Evolutionary conservation across 1,140 invertebrate species (phyloP).

Genomic region (Solenopsis invicta): DNA sequence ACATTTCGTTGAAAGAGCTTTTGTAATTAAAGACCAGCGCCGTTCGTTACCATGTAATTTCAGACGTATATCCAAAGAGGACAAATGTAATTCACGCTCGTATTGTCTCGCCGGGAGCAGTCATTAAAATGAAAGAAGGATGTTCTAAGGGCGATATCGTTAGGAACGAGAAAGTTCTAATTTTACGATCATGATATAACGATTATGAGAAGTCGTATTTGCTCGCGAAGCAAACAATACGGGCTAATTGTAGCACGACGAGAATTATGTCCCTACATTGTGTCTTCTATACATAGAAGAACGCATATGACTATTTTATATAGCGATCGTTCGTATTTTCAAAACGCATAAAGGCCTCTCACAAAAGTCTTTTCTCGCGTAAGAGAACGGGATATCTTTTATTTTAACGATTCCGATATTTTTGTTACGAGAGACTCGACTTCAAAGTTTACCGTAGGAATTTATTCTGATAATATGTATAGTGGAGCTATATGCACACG

Average conservation of each 20-base stretch:
- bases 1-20: background rate
- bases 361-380: background rate
- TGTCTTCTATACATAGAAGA: background rate
- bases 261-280: background rate
- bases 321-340: background rate
- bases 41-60: constrained; percentile 4
- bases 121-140: background rate
- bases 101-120: background rate
- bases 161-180: constrained; percentile 13
- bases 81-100: background rate
- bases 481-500: background rate
- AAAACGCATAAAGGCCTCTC: background rate
- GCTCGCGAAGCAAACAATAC: background rate
- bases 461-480: background rate
- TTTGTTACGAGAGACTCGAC: background rate
- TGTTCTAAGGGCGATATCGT: background rate
- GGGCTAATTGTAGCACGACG: constrained; percentile 1
- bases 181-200: constrained; percentile 39
- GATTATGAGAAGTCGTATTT: constrained; percentile 34
- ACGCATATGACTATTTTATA: background rate
- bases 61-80: background rate
- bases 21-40: constrained; percentile 10
- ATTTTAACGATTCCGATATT: background rate
- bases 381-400: background rate
- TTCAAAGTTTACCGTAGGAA: background rate